Evolutionary conservation across 2,888 invertebrate species (phyloP), one percentile per base, ranked within the genome.

Genomic region (Meliscaeva auricollis): DNA sequence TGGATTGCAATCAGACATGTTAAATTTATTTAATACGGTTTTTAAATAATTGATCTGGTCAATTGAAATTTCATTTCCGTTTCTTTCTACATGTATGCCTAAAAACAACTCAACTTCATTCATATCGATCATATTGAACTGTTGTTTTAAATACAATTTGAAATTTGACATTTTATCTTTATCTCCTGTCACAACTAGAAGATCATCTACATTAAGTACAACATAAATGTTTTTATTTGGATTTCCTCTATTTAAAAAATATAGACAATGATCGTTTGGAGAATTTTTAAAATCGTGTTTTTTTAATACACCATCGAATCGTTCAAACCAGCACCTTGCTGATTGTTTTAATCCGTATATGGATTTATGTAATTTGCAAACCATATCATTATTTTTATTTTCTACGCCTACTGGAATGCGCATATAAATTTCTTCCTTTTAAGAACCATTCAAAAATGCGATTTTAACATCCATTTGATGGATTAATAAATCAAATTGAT

Each of bases 381-480:
- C 41, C 1, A 22, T 3, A 60, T 60, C 41, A 22, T 5, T 60
- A 22, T 38, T 22, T 20, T 41, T 13, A 13, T 41, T 60, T n/a
- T 2, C 11, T 38, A 60, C 4, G 6, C 58, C 60, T 17, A 41
- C 60, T 41, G 41, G 60, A 60, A 60, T 38, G 6, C 13, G 13
- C 60, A 41, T 60, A 22, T 20, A 60, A n/a, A 20, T 60, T 11
- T 60, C 41, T 60, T 41, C 41, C 6, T 60, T 60, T 3, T 13
- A 26, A 15, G 0, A 35, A 17, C 72, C 50, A 13, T 60, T 89
- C 85, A 72, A 76, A 79, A 87, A 87, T 20, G 87, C 88, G n/a
- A 87, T 81, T 76, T 87, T 87, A 0, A 87, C 81, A 56, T 88
- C 88, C 87, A 87, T 87, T 41, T 88, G 82, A 58, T 87, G 75